Conservation (phyloP, 2,888 invertebrate genomes). For the Hirtodrosophila confusa region DNA sequence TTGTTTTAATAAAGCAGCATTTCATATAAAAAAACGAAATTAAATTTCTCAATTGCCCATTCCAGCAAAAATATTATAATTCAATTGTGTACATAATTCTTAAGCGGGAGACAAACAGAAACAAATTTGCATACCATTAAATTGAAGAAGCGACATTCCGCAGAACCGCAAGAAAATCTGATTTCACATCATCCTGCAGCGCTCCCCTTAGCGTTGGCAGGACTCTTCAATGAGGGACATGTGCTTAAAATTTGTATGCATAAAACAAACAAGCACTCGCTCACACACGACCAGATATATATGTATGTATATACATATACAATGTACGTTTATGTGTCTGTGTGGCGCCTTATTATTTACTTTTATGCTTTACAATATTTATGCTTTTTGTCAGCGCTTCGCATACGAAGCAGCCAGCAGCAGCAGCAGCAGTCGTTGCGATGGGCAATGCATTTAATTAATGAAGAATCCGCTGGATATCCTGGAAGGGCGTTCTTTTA, state of each 20-base stretch:
- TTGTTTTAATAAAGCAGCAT: neutral
- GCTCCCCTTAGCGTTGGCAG: slow-evolving; percentile 1
- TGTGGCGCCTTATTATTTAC: slow-evolving; percentile 61
- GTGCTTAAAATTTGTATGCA: slow-evolving; percentile 64
- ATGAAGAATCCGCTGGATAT: slow-evolving; percentile 67
- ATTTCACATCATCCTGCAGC: slow-evolving; percentile 16
- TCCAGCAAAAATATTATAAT: slow-evolving; percentile 40
- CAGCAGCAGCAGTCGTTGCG: slow-evolving; percentile 16
- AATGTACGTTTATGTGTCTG: neutral
- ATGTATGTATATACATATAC: neutral
- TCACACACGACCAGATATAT: slow-evolving; percentile 17
- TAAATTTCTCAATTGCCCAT: slow-evolving; percentile 35
- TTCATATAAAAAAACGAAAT: slow-evolving; percentile 17
- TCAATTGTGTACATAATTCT: slow-evolving; percentile 30
- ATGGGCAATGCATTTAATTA: slow-evolving; percentile 69
- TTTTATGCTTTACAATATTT: slow-evolving; percentile 76
- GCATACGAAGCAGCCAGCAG: slow-evolving; percentile 58
- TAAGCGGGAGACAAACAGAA: slow-evolving; percentile 5
- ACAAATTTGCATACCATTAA: slow-evolving; percentile 52
- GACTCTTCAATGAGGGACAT: slow-evolving; percentile 53
- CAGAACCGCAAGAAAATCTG: slow-evolving; percentile 39
- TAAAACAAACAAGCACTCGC: slow-evolving; percentile 38
- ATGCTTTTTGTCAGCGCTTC: slow-evolving; percentile 68
- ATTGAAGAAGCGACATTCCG: slow-evolving; percentile 34
- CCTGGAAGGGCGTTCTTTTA: slow-evolving; percentile 37